Evolutionary conservation across 2,888 invertebrate genomes (phyloP).

Genomic region (Cybosia mesomella): DNA sequence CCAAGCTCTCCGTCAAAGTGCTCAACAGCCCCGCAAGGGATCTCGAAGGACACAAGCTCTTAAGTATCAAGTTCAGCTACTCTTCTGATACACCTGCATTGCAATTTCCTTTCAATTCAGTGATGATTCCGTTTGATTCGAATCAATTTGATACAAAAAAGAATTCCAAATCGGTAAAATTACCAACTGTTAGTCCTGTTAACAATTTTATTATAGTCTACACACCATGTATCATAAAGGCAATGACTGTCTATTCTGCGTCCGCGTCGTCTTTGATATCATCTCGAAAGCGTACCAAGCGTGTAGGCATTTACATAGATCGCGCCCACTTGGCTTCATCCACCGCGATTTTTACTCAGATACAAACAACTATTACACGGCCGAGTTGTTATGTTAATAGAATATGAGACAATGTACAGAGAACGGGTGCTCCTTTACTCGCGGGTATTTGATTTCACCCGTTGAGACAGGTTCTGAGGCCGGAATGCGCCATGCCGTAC

Average conservation of each 20-base stretch:
- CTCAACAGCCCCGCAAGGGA: no score
- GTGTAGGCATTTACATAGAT: constrained; percentile 83
- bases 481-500: constrained; percentile 62
- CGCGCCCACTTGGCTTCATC: constrained; percentile 74
- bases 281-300: constrained; percentile 79
- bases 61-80: no score
- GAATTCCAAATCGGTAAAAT: constrained; percentile 34
- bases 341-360: constrained; percentile 74
- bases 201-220: constrained; percentile 37
- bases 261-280: constrained; percentile 69
- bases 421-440: constrained; percentile 65
- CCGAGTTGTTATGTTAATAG: constrained; percentile 72
- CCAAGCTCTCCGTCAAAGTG: no score
- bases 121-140: not conserved
- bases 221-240: constrained; percentile 29
- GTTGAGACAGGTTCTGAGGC: constrained; percentile 68
- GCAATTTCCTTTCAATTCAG: not conserved
- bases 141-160: constrained; percentile 27
- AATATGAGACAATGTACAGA: constrained; percentile 63
- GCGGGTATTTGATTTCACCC: constrained; percentile 72
- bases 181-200: constrained; percentile 29
- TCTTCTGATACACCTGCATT: not conserved
- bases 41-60: no score
- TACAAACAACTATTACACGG: constrained; percentile 76
- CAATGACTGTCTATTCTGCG: constrained; percentile 67